Base-by-base conservation (phyloP, 2,797 vertebrate genomes). In the Masticophis lateralis region DNA sequence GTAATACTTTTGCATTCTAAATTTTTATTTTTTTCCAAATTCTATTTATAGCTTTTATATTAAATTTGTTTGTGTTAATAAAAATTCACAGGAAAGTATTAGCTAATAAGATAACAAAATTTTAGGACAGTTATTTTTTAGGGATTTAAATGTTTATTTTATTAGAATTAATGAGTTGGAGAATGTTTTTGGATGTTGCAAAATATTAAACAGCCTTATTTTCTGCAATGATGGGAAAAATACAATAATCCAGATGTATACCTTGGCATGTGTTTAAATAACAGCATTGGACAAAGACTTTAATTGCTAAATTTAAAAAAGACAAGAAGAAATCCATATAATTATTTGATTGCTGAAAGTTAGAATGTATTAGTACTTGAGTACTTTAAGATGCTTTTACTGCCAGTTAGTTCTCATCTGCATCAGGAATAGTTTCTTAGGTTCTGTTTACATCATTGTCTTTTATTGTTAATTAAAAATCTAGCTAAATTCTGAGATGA, bases 341-440 rank as follows among this genome's bases (percentile, higher is more conserved):
- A n/a, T 86, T 59, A 60, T 93, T 27, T 88, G 56, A 69, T 69
- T 88, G 22, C 20, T 55, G 37, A 47, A 79, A 88, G 91, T 91
- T 37, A 79, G 83, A 93, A 91, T 93, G 90, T 9, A 55, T 83
- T 87, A 91, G 25, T 93, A 25, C 13, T 74, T n/a, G 32, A 51
- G 32, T 91, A 9, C 66, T 93, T 91, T 47, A 88, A 63, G n/a
- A 88, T 28, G 55, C 60, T 89, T 83, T 59, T 27, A 55, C 47
- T 51, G 32, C 25, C 5, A 47, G 56, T 57, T 32, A 47, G 5
- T 83, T 53, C 55, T 37, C 43, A 88, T 86, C 32, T 43, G 16
- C 12, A 63, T 88, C 28, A 83, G 10, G 0, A 53, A 37, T 93
- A n/a, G 13, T 87, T 20, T 90, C 74, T 79, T 43, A 79, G 9